Percentiles rank a stretch among this genome's conserved stretches.
Conservation (phyloP, 2,888 invertebrate species). For the Apodemia zela region DNA sequence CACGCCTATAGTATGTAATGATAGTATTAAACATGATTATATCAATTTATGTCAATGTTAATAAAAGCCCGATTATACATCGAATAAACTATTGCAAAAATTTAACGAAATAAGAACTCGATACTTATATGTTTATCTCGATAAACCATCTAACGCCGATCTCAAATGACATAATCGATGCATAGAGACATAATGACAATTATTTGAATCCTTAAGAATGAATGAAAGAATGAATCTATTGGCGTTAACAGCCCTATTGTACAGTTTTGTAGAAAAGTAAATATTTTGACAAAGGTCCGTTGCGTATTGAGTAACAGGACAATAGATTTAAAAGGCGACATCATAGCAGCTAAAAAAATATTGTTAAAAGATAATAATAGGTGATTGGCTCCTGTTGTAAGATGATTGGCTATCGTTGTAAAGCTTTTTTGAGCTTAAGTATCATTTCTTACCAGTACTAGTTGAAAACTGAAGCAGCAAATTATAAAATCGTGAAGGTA, state of each 20-base stretch:
- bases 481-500: not conserved
- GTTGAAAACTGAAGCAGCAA: not conserved
- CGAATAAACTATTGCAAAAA: conserved; percentile 4
- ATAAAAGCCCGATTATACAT: not conserved
- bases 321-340: conserved; percentile 50
- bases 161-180: conserved; percentile 20
- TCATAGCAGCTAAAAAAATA: conserved; percentile 48
- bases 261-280: conserved; percentile 57
- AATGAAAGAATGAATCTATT: conserved; percentile 54
- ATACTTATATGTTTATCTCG: conserved; percentile 18
- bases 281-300: conserved; percentile 77
- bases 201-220: conserved; percentile 42
- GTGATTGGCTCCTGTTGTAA: conserved; percentile 22
- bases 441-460: not conserved
- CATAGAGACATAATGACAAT: conserved; percentile 67
- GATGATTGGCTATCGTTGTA: too few relatives aligned
- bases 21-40: not conserved
- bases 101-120: conserved; percentile 14
- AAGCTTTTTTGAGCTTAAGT: not conserved
- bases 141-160: conserved; percentile 3
- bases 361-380: conserved; percentile 26
- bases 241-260: conserved; percentile 65
- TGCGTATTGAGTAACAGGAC: conserved; percentile 72
- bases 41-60: not conserved
- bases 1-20: not conserved